Evolutionary conservation across 37 sponge, comb jelly and placozoan genomes (phyloP).

Genomic region (Ianthella basta): DNA sequence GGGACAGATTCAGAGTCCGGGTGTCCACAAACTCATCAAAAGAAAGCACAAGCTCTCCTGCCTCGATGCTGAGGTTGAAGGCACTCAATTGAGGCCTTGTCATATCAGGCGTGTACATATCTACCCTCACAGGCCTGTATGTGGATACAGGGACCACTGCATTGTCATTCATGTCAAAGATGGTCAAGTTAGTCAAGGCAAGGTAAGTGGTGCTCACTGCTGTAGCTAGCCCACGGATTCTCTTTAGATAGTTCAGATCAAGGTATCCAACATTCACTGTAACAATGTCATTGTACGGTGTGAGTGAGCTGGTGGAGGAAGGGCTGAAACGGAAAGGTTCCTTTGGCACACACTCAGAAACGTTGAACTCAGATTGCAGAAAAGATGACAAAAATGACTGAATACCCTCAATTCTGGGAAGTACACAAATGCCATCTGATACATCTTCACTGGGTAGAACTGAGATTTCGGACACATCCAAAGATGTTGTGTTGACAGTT

Average conservation of each 20-base stretch:
- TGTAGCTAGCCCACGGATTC: slow-evolving; percentile 73
- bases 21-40: slow-evolving; percentile 88
- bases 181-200: slow-evolving; percentile 43
- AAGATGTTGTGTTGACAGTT: slow-evolving; percentile 75
- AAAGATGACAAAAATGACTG: neutral
- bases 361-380: neutral
- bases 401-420: slow-evolving; percentile 13
- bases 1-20: slow-evolving; percentile 59
- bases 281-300: slow-evolving; percentile 67
- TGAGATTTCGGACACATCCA: slow-evolving; percentile 63
- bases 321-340: slow-evolving; percentile 41
- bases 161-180: slow-evolving; percentile 87
- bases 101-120: slow-evolving; percentile 47
- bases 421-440: slow-evolving; percentile 10
- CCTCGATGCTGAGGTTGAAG: slow-evolving; percentile 70
- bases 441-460: slow-evolving; percentile 11
- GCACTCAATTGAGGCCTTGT: slow-evolving; percentile 51
- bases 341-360: neutral
- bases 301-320: slow-evolving; percentile 33
- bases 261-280: slow-evolving; percentile 58
- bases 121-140: slow-evolving; percentile 44
- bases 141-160: slow-evolving; percentile 43
- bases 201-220: slow-evolving; percentile 57
- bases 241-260: slow-evolving; percentile 85
- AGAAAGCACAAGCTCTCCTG: slow-evolving; percentile 53